These are phyloP conservation scores for Regulus satrapa DNA, from an alignment of 2,113 vertebrate genomes.

Conservation along the genomic window DNA sequence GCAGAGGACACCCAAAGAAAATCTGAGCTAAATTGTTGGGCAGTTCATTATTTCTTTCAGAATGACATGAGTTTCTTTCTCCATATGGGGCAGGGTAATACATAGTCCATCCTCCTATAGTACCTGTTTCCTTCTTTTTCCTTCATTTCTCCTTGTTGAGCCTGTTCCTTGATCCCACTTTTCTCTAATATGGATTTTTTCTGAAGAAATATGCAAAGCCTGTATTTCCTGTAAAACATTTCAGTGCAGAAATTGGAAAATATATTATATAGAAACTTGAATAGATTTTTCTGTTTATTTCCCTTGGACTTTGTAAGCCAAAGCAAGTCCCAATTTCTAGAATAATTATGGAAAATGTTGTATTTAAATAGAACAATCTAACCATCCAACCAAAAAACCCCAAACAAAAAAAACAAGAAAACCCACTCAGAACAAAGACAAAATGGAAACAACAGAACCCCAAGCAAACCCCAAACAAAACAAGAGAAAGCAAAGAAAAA, in stretches of 20 bases:
- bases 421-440: not conserved
- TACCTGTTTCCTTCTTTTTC: not conserved
- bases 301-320: not conserved
- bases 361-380: not conserved
- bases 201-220: not conserved
- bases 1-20: not conserved
- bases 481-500: not conserved
- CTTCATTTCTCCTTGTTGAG: no score
- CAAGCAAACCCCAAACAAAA: not conserved
- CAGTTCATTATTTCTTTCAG: not conserved
- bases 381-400: not conserved
- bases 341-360: not conserved
- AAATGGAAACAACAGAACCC: not conserved
- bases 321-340: not conserved
- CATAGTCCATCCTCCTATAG: not conserved
- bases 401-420: not conserved
- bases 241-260: not conserved
- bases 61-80: not conserved
- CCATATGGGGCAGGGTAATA: not conserved
- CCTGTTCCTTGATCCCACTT: not conserved
- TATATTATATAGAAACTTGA: not conserved
- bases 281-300: not conserved
- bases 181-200: not conserved
- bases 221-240: not conserved
- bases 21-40: not conserved